These are phyloP conservation scores for Dinocampus coccinellae DNA, from an alignment of 2,888 invertebrate genomes.

Conservation along the genomic window DNA sequence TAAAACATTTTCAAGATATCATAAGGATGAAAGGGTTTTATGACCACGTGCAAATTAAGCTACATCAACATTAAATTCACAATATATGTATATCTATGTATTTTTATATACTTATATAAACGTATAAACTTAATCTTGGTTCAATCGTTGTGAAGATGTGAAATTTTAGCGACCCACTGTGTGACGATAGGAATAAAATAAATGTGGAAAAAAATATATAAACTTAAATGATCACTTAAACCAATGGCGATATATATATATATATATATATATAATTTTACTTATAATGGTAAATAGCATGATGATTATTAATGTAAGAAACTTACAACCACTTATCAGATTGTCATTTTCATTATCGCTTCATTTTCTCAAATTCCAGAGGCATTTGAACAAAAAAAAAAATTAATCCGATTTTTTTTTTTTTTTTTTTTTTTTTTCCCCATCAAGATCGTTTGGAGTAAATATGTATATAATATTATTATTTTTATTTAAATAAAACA, in stretches of 20 bases:
- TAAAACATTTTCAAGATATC: not conserved
- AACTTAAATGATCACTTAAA: not conserved
- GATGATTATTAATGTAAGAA: not conserved
- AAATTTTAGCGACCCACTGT: not conserved
- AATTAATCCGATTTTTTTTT: too few species aligned
- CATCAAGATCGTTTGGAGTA: too few species aligned
- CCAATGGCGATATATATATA: not conserved
- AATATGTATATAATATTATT: too few species aligned
- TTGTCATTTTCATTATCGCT: not conserved
- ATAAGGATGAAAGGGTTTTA: not conserved
- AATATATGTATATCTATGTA: not conserved
- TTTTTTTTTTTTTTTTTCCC: too few species aligned
- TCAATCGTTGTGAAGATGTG: not conserved
- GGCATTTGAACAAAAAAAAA: not conserved
- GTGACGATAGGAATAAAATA: not conserved
- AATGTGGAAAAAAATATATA: not conserved
- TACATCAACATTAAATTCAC: not conserved
- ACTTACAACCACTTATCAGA: not conserved
- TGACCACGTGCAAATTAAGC: not conserved
- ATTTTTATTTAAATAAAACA: too few species aligned
- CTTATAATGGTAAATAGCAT: not conserved
- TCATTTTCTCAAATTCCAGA: not conserved
- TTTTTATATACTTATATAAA: not conserved
- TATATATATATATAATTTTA: too few species aligned
- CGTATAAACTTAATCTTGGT: not conserved